phyloP scores from a whole-genome alignment of 2,797 vertebrate genomes.

The Prunella strophiata region DNA sequence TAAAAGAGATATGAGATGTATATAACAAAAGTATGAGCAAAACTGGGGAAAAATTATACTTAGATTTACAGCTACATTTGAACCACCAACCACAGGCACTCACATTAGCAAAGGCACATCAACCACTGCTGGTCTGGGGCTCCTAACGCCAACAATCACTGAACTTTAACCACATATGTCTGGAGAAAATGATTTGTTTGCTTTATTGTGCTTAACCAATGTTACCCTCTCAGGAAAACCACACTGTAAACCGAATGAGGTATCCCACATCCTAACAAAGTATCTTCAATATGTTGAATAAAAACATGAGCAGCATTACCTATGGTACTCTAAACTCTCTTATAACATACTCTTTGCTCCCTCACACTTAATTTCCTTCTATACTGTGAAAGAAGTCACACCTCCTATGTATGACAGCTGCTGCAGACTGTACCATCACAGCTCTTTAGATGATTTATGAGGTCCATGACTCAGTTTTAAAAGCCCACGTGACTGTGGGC shows the following conservation, averaged over 20 bases:
- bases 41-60: background rate
- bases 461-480: background rate
- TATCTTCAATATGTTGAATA: background rate
- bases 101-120: background rate
- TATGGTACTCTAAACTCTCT: background rate
- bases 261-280: constrained; percentile 14
- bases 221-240: constrained; percentile 18
- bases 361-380: background rate
- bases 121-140: background rate
- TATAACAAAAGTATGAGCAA: background rate
- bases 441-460: background rate
- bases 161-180: background rate
- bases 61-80: background rate
- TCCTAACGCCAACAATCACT: background rate
- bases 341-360: background rate
- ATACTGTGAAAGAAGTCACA: background rate
- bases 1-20: background rate
- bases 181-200: constrained; percentile 1
- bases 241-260: background rate
- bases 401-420: background rate
- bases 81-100: background rate
- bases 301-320: background rate
- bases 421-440: background rate
- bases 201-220: constrained; percentile 20
- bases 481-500: background rate